Evolutionary conservation across 2,113 vertebrate genomes (phyloP).

Genomic region (Hoplias malabaricus): DNA sequence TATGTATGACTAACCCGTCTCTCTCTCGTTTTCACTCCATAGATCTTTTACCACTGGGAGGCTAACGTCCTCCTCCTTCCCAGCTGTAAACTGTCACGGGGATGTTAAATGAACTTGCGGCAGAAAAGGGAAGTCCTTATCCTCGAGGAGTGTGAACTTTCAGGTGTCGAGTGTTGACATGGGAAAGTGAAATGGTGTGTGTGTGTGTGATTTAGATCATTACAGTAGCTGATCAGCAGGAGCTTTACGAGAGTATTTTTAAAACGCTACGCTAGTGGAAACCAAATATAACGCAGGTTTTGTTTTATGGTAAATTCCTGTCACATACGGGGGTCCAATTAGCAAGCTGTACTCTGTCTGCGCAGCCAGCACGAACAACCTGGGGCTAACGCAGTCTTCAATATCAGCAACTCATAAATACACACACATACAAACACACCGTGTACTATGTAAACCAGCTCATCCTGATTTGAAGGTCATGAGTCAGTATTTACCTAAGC

Average conservation of each 20-base stretch:
- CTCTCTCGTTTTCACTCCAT: not conserved
- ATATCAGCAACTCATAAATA: not conserved
- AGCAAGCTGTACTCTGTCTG: not conserved
- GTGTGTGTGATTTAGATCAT: conserved; percentile 47
- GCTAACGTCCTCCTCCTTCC: not conserved
- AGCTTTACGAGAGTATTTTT: conserved; percentile 54
- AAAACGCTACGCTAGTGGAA: conserved; percentile 30
- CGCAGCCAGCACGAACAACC: not conserved
- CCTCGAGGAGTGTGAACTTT: not conserved
- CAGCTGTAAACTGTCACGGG: not conserved
- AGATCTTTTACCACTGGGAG: not conserved
- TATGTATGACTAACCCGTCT: not conserved
- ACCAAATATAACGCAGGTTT: not conserved
- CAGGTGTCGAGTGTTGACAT: not conserved
- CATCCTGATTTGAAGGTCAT: conserved; percentile 1
- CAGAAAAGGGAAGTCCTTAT: not conserved
- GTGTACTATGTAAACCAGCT: not conserved
- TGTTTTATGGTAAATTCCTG: conserved; percentile 44
- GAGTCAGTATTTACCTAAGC: conserved; percentile 12
- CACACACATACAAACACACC: not conserved
- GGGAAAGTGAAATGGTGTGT: not conserved
- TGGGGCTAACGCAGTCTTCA: not conserved
- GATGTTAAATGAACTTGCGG: not conserved
- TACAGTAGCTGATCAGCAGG: conserved; percentile 25
- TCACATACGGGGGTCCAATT: conserved; percentile 33